Evolutionary conservation across 2,888 invertebrate genomes (phyloP).

Genomic region (Dioctria rufipes): DNA sequence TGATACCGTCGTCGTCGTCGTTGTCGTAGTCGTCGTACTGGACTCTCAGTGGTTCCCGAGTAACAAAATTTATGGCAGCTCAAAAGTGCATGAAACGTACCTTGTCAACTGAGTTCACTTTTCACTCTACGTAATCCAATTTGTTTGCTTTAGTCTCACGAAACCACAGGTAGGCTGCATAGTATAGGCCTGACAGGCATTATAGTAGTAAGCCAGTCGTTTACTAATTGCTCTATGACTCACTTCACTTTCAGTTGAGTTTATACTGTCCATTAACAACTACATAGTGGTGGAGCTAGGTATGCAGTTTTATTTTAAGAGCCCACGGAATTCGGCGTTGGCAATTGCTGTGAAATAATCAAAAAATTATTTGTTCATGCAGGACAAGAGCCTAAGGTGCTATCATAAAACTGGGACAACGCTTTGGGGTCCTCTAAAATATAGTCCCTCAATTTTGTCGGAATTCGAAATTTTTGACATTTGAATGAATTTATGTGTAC

Average conservation of each 20-base stretch:
- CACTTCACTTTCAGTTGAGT: constrained; percentile 24
- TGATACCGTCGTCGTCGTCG: constrained; percentile 2
- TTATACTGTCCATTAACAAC: constrained; percentile 7
- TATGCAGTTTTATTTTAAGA: too few relatives aligned
- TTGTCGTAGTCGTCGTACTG: too few relatives aligned
- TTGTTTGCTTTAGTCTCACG: constrained; percentile 3
- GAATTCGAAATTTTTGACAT: too few relatives aligned
- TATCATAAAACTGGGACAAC: too few relatives aligned
- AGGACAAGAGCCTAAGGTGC: too few relatives aligned
- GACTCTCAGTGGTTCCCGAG: neutral
- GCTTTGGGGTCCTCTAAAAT: too few relatives aligned
- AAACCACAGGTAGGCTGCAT: constrained; percentile 26
- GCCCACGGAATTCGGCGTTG: too few relatives aligned
- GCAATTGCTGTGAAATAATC: too few relatives aligned
- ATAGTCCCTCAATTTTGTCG: too few relatives aligned
- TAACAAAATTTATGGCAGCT: constrained; percentile 38
- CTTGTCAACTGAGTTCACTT: constrained; percentile 20
- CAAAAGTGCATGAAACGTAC: constrained; percentile 31
- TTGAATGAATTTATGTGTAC: too few relatives aligned
- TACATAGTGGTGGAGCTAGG: neutral
- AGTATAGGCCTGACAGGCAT: too few relatives aligned
- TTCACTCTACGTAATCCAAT: constrained; percentile 28
- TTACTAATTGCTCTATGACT: constrained; percentile 43
- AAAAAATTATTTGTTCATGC: too few relatives aligned
- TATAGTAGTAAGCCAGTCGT: constrained; percentile 15